Conservation (phyloP, 2,797 vertebrate genomes). For the Gadopsis marmoratus region DNA sequence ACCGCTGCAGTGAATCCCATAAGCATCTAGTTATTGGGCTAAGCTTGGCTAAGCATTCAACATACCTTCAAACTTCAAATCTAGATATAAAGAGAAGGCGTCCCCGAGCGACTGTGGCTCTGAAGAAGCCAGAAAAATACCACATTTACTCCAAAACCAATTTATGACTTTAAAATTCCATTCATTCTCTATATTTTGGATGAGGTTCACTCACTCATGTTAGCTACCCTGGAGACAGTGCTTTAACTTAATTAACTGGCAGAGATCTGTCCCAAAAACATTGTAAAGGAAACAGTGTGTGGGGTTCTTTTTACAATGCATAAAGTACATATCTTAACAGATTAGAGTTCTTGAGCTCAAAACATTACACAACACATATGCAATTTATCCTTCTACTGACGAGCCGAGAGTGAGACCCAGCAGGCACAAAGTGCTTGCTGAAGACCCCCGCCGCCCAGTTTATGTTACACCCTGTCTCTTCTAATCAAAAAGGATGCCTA, state of each 20-base stretch:
- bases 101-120: background rate
- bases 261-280: slow-evolving; percentile 15
- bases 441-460: slow-evolving; percentile 36
- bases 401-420: slow-evolving; percentile 31
- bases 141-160: background rate
- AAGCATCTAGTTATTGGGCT: slow-evolving; percentile 7
- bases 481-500: slow-evolving; percentile 36
- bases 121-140: background rate
- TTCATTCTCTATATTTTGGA: slow-evolving; percentile 17
- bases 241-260: slow-evolving; percentile 26
- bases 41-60: slow-evolving; percentile 8
- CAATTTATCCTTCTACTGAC: slow-evolving; percentile 29
- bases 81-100: slow-evolving; percentile 1
- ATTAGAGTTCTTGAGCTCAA: slow-evolving; percentile 22
- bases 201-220: slow-evolving; percentile 4
- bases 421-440: slow-evolving; percentile 29
- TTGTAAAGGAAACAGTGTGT: background rate
- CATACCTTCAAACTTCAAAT: slow-evolving; percentile 2
- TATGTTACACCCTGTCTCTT: slow-evolving; percentile 30
- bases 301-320: background rate
- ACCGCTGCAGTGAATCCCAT: slow-evolving; percentile 19
- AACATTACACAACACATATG: slow-evolving; percentile 33
- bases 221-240: background rate
- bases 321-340: slow-evolving; percentile 19
- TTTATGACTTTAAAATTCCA: background rate